Evolutionary conservation across 2,797 vertebrate genomes (phyloP).

Genomic region (Galaxias olidus): DNA sequence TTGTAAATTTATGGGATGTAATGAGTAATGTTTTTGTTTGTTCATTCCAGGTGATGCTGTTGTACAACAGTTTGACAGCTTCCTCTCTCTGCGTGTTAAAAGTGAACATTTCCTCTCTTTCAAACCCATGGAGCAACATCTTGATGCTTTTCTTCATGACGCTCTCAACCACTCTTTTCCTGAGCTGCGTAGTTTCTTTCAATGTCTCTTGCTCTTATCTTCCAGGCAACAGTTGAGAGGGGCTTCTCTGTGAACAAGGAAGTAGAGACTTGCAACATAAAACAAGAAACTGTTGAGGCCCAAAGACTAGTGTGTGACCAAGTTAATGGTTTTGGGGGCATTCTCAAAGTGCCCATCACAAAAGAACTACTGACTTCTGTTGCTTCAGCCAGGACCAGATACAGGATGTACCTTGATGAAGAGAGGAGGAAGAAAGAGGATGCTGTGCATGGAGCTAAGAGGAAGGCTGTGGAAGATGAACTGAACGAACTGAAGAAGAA

Average conservation of each 20-base stretch:
- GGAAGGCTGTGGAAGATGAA: constrained; percentile 8
- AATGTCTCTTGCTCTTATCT: no score
- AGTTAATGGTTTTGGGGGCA: constrained; percentile 7
- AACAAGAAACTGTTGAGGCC: constrained; percentile 13
- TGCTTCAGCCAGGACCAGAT: constrained; percentile 18
- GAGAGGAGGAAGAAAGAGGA: constrained; percentile 12
- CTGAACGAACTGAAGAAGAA: no score
- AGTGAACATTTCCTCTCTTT: constrained; percentile 22
- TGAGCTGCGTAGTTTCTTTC: constrained; percentile 4
- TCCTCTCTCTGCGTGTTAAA: constrained; percentile 23
- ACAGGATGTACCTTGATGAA: constrained; percentile 4
- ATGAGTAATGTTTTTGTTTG: no score
- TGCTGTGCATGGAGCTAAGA: constrained; percentile 11
- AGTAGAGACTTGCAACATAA: constrained; percentile 7
- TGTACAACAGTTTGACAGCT: constrained; percentile 18
- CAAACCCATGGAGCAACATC: constrained; percentile 14
- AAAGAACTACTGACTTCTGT: constrained; percentile 15
- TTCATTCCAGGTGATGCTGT: constrained; percentile 22
- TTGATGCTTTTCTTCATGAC: constrained; percentile 16
- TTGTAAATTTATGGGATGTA: no score
- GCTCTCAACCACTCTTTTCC: constrained; percentile 6
- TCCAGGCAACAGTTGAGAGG: constrained; percentile 14
- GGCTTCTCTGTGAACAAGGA: constrained; percentile 11
- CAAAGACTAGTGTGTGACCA: constrained; percentile 18
- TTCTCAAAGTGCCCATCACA: constrained; percentile 18